Base-by-base conservation (phyloP, 1,140 invertebrate species). In the Holcopasites calliopsidis region DNA sequence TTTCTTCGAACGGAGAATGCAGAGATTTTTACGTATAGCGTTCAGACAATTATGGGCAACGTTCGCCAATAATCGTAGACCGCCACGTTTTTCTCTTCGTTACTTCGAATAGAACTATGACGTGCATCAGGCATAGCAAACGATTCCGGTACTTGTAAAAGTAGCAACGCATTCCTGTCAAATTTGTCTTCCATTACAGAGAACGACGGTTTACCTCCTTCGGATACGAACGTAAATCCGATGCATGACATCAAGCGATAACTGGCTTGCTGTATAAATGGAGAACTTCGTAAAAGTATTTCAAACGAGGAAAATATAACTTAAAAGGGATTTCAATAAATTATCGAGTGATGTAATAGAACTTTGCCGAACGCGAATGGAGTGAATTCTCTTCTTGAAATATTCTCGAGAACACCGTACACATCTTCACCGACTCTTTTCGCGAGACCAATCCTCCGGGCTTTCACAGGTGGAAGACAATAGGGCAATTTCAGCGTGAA, bases 21-120 rank as follows among this genome's bases (percentile, higher is more conserved):
- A 5, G 40, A 13, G 40, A 55, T 26, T 61, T 50, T 60, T 16
- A 21, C 11, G 50, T 11, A 8, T 26, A 44, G 35, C 35, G 18
- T 26, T 42, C 23, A 23, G 16, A 61, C 33, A 64, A 50, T 64
- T 65, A 65, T 44, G 61, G 38, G 47, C 44, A 55, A n/a, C 42
- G 58, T 52, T 55, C 26, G 13, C n/a, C 60, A 23, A 54, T 73
- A 65, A 64, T 33, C 47, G 2, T 21, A n/a, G n/a, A n/a, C n/a
- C 3, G 5, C 16, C 11, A 42, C 4, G 23, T 28, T 26, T 55
- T 44, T 26, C 7, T 28, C 28, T 4, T 13, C 16, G 42, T 33
- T 33, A 18, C 33, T 35, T 16, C 35, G 49, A 44, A 42, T 13
- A 3, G 7, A 26, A 11, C 38, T 18, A 54, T 65, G 60, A 65